Evolutionary conservation across 2,113 vertebrate species (phyloP).

Genomic region (Polyodon spathula): DNA sequence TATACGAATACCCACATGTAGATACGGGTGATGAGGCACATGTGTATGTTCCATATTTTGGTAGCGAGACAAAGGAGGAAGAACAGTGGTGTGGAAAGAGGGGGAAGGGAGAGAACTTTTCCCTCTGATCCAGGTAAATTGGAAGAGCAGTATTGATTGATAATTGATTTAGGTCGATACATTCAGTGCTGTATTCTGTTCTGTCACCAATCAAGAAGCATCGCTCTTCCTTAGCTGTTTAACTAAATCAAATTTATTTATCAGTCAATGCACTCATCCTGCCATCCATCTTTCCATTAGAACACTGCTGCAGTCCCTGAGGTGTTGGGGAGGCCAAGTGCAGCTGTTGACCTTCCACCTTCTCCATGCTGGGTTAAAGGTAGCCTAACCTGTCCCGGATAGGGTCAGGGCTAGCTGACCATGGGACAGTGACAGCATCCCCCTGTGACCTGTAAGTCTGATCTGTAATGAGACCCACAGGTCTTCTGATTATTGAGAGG

Average conservation of each 20-base stretch:
- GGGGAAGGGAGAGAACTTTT: conserved; percentile 13
- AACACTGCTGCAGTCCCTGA: conserved; percentile 34
- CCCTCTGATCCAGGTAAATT: conserved; percentile 50
- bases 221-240: conserved; percentile 20
- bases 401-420: not conserved
- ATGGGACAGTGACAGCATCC: not conserved
- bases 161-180: conserved; percentile 53
- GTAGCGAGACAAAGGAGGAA: not conserved
- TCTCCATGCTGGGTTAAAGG: not conserved
- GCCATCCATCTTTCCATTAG: conserved; percentile 51
- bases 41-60: no score
- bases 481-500: not conserved
- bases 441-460: not conserved
- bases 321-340: not conserved
- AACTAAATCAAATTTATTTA: conserved; percentile 55
- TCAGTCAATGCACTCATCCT: conserved; percentile 35
- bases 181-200: conserved; percentile 17
- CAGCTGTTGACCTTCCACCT: not conserved
- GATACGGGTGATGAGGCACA: no score
- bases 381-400: not conserved
- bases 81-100: not conserved
- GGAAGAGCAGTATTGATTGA: conserved; percentile 40
- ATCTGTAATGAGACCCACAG: not conserved
- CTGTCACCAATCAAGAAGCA: conserved; percentile 23
- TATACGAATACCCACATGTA: no score